Base-by-base conservation (phyloP, 2,113 vertebrate species). In the Columba livia region DNA sequence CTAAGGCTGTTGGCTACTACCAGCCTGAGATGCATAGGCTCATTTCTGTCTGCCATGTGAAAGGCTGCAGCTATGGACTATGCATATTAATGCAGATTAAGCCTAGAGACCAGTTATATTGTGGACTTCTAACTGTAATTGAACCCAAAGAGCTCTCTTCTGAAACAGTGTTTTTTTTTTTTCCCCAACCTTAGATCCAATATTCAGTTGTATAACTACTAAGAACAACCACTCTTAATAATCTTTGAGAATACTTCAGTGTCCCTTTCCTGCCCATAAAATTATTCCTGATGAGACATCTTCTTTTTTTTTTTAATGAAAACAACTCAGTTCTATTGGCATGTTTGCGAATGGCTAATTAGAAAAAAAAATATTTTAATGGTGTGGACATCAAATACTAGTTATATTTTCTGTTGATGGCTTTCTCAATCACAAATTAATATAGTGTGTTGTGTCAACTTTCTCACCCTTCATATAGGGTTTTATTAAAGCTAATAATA, bases 341-440 rank as follows among this genome's bases (percentile, higher is more conserved):
- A 40, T n/a, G 10, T 79, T 60, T 62, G 60, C 34, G 82, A 79
- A 47, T 15, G 36, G 91, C 85, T 97, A 86, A 74, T 83, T 64
- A 97, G 90, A 40, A 96, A 83, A 96, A 83, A 88, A 88, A 97
- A 96, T 64, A 95, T 7, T 97, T 97, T 96, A 97, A 97, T 95
- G 58, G 61, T 29, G 34, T 10, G 58, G 19, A 44, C 48, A 90
- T 74, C 56, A 93, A 89, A 40, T 40, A 40, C 40, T 40, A 40
- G 40, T 40, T 40, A 71, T 77, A 32, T 36, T 82, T 80, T 96
- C 84, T 84, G 2, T 48, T 77, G 56, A 48, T 89, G 40, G 70
- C 19, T 85, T 70, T 90, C 88, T 81, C 24, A 4, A 56, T 96
- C 81, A 95, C 81, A 96, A 77, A 86, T 61, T 53, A 44, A 9